Percentiles rank a stretch among this genome's conserved stretches.
Evolutionary conservation across 2,113 vertebrate species (phyloP).

Genomic region (Otis tarda): DNA sequence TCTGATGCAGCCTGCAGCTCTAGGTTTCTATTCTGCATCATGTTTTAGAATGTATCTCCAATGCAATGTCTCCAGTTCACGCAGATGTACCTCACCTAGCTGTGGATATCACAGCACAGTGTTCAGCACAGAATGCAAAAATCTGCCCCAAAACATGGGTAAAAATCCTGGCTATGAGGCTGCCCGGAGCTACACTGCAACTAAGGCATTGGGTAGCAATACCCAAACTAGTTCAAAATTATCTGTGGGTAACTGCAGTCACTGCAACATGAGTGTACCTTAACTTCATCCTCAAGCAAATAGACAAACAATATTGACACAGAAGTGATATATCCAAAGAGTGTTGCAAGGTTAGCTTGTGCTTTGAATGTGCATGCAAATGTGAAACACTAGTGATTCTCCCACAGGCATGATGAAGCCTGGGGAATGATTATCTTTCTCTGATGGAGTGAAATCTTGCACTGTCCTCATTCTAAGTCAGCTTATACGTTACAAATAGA

Average conservation of each 20-base stretch:
- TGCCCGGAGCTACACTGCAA: neutral
- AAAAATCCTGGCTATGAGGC: neutral
- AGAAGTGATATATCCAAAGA: neutral
- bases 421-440: neutral
- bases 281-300: neutral
- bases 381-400: neutral
- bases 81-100: fast-evolving
- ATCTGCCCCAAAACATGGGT: neutral
- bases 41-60: neutral
- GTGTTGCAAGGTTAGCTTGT: neutral
- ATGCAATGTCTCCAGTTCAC: neutral
- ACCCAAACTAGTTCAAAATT: neutral
- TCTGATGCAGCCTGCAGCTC: neutral
- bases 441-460: neutral
- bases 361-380: neutral
- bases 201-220: neutral
- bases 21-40: neutral
- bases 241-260: neutral
- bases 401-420: neutral
- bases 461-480: neutral
- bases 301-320: neutral
- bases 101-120: neutral
- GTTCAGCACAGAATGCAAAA: neutral
- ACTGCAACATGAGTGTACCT: neutral
- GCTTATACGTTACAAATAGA: neutral